These are phyloP conservation scores for Parapsyche elsis DNA, from an alignment of 1,140 invertebrate genomes.

Conservation along the genomic window DNA sequence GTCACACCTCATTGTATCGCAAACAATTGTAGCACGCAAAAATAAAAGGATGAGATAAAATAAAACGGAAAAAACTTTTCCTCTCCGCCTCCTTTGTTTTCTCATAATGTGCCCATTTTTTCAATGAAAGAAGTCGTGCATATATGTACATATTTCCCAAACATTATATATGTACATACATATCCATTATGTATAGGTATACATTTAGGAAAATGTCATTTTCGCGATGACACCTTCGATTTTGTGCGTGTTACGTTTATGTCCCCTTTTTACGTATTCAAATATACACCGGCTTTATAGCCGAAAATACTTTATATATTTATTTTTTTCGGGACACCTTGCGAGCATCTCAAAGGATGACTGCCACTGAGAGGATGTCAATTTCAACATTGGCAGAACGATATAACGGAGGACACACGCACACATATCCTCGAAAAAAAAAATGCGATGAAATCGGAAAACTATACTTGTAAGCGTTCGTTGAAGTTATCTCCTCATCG, in stretches of 20 bases:
- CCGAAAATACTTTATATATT: background rate
- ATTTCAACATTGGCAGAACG: slow-evolving; percentile 19
- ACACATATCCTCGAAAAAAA: background rate
- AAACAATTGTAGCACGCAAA: too few species aligned
- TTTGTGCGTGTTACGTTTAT: background rate
- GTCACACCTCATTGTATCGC: too few species aligned
- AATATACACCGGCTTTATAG: background rate
- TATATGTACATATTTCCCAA: background rate
- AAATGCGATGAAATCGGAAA: slow-evolving; percentile 3
- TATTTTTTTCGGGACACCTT: background rate
- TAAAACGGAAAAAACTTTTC: too few species aligned
- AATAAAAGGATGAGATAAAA: too few species aligned
- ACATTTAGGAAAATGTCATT: background rate
- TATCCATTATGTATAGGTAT: background rate
- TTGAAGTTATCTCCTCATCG: background rate
- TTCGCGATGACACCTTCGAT: background rate
- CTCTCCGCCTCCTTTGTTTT: too few species aligned
- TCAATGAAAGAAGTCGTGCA: background rate
- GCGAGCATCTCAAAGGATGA: slow-evolving; percentile 7
- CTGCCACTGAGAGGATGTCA: slow-evolving; percentile 23
- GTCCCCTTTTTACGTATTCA: background rate
- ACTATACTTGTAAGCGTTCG: background rate
- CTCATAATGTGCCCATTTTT: background rate
- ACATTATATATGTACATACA: background rate
- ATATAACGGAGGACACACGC: slow-evolving; percentile 1